phyloP scores from a whole-genome alignment of 2,113 vertebrate species.

The Benitochromis conjunctus region DNA sequence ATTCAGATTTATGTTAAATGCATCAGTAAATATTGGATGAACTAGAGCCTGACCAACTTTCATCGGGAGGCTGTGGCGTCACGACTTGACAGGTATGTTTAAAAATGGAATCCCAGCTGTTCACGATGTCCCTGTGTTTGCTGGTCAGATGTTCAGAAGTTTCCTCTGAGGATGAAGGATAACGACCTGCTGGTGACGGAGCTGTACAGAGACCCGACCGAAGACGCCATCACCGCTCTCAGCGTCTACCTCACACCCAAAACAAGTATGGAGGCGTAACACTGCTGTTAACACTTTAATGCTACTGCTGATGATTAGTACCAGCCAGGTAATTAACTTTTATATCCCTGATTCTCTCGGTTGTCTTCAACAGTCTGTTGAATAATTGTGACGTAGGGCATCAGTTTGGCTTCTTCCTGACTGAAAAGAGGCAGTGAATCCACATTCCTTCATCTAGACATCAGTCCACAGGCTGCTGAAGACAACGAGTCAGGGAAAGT shows the following conservation, averaged over 20 bases:
- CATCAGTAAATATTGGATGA: not conserved
- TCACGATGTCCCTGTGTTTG: not conserved
- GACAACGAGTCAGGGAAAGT: not conserved
- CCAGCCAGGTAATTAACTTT: no score
- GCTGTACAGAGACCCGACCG: slow-evolving; percentile 85
- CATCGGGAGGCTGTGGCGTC: not conserved
- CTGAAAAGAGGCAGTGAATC: no score
- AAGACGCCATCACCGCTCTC: slow-evolving; percentile 88
- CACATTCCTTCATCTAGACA: not conserved
- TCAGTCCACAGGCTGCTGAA: not conserved
- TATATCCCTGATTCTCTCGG: no score
- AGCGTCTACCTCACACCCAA: slow-evolving; percentile 93
- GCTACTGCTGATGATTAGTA: not conserved
- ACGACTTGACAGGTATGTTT: not conserved
- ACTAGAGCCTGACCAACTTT: not conserved
- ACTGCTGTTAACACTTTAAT: not conserved
- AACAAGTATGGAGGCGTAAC: slow-evolving; percentile 72
- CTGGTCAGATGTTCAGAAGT: slow-evolving; percentile 85
- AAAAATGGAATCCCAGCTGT: not conserved
- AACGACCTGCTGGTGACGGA: slow-evolving; percentile 91
- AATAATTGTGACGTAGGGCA: not conserved
- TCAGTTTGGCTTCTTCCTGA: not conserved
- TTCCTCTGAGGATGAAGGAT: slow-evolving; percentile 88
- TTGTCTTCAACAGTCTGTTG: no score
- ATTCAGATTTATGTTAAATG: not conserved